phyloP scores from a whole-genome alignment of 2,113 vertebrate species.

The Nyctereutes procyonoides region DNA sequence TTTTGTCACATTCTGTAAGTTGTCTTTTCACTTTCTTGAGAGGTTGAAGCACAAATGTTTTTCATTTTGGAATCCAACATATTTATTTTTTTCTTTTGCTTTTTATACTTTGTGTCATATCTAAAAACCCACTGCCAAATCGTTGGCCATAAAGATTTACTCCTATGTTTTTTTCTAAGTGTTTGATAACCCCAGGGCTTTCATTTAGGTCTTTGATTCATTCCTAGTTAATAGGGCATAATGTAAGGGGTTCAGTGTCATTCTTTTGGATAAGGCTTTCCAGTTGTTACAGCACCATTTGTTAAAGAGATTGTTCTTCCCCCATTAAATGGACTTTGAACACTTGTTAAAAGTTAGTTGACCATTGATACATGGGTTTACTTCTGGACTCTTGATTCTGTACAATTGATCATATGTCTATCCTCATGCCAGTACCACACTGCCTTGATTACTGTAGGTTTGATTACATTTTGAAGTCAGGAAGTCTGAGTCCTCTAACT shows the following conservation, averaged over 20 bases:
- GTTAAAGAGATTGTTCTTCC: conserved; percentile 12
- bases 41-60: neutral
- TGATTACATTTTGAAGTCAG: neutral
- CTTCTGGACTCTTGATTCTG: neutral
- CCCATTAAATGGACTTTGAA: neutral
- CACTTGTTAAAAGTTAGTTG: neutral
- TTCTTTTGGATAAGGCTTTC: neutral
- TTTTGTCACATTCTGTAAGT: neutral
- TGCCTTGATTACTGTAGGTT: neutral
- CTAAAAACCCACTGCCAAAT: neutral
- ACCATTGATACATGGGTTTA: neutral
- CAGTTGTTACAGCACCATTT: neutral
- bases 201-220: neutral
- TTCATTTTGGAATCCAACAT: neutral
- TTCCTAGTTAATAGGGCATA: neutral
- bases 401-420: neutral
- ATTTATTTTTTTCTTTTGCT: neutral
- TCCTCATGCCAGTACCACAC: neutral
- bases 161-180: neutral
- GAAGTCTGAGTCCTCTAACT: neutral
- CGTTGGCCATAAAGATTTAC: neutral
- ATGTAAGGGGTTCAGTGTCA: neutral
- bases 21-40: neutral
- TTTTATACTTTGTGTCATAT: neutral
- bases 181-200: neutral